Evolutionary conservation across 2,797 vertebrate species (phyloP).

Genomic region (Cirrhinus mrigala): DNA sequence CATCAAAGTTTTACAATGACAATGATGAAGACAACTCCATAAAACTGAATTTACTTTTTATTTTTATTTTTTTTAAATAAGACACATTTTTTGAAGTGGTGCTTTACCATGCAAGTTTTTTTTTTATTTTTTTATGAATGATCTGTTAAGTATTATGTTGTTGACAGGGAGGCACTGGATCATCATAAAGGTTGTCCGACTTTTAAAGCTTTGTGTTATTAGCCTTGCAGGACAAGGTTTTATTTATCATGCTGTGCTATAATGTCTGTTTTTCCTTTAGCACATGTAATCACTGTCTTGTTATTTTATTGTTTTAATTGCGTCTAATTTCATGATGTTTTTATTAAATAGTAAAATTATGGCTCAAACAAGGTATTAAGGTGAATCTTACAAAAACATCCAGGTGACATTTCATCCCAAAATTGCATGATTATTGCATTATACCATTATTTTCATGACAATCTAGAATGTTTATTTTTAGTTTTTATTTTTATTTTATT

Average conservation of each 20-base stretch:
- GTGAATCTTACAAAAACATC: background rate
- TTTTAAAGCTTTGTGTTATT: conserved; percentile 61
- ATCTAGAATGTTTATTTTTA: too few relatives aligned
- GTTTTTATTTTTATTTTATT: too few relatives aligned
- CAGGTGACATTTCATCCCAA: background rate
- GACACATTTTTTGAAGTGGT: background rate
- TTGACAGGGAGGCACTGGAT: conserved; percentile 19
- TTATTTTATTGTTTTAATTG: conserved; percentile 64
- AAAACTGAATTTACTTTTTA: background rate
- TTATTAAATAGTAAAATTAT: background rate
- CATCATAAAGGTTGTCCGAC: background rate
- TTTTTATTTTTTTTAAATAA: background rate
- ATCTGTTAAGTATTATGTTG: conserved; percentile 4
- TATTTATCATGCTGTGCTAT: conserved; percentile 61
- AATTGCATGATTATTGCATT: background rate
- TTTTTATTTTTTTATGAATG: background rate
- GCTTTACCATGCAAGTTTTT: background rate
- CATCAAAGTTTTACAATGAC: background rate
- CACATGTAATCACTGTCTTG: conserved; percentile 50
- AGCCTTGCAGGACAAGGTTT: conserved; percentile 81
- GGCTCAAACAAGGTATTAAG: conserved; percentile 29
- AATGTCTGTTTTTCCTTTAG: conserved; percentile 52
- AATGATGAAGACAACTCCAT: background rate
- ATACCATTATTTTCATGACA: background rate
- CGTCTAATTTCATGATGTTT: conserved; percentile 1